Percentiles rank a stretch among this genome's conserved stretches.
phyloP scores from a whole-genome alignment of 2,888 invertebrate species.

The Biston stratarius region DNA sequence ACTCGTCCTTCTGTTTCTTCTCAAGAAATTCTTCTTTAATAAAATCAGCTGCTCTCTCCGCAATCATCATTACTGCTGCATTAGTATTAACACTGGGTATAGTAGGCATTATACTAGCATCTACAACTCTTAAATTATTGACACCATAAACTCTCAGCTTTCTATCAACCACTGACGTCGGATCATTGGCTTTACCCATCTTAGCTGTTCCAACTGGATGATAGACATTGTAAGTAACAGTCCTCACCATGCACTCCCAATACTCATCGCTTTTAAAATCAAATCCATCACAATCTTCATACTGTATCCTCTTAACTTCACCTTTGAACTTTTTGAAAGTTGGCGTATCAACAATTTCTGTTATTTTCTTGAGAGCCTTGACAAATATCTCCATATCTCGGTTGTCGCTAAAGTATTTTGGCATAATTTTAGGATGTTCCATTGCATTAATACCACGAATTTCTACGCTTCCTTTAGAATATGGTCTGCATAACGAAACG shows the following conservation, averaged over 20 bases:
- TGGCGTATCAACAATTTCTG: conserved; percentile 68
- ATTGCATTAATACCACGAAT: conserved; percentile 62
- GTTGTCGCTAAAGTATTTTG: conserved; percentile 73
- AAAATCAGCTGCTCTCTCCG: conserved; percentile 76
- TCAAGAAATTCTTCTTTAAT: conserved; percentile 66
- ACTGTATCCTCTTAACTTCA: conserved; percentile 69
- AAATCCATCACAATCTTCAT: conserved; percentile 65
- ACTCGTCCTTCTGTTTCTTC: conserved; percentile 59
- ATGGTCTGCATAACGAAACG: conserved; percentile 72
- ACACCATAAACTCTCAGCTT: conserved; percentile 67
- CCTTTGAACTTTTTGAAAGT: conserved; percentile 65
- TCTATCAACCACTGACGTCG: conserved; percentile 67
- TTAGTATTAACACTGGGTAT: conserved; percentile 78
- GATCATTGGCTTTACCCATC: conserved; percentile 69
- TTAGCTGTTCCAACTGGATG: conserved; percentile 79
- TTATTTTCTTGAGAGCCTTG: conserved; percentile 64
- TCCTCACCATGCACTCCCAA: conserved; percentile 79
- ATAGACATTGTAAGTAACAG: conserved; percentile 75
- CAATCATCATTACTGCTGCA: conserved; percentile 79
- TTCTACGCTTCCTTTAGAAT: conserved; percentile 70
- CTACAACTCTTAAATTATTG: conserved; percentile 68
- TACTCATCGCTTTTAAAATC: conserved; percentile 68
- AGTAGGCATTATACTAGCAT: conserved; percentile 79
- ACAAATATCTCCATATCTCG: conserved; percentile 71
- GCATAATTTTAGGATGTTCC: conserved; percentile 71